Percentiles rank a stretch among this genome's conserved stretches.
Conservation (phyloP, 2,113 vertebrate genomes). For the Odocoileus virginianus region DNA sequence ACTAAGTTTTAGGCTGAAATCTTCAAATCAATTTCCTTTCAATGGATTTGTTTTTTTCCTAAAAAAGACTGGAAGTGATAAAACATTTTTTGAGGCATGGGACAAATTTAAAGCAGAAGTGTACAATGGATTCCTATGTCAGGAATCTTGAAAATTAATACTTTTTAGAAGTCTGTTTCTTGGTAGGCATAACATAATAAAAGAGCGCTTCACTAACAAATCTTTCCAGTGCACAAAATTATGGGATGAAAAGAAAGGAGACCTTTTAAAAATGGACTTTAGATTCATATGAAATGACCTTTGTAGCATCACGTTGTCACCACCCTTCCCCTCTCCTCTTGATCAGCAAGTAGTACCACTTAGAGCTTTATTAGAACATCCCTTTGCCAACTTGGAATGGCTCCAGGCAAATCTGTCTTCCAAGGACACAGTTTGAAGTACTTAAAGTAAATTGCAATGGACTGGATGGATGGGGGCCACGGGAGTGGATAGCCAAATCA, state of each 20-base stretch:
- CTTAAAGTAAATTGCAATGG: constrained; percentile 72
- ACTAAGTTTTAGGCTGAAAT: constrained; percentile 39
- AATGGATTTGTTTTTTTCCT: not conserved
- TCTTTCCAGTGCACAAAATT: constrained; percentile 23
- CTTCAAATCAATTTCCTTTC: constrained; percentile 44
- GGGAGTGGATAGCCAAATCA: constrained; percentile 47
- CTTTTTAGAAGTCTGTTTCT: constrained; percentile 23
- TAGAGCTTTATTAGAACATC: constrained; percentile 75
- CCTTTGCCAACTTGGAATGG: constrained; percentile 76
- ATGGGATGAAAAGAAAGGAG: constrained; percentile 36
- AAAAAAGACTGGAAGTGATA: not conserved
- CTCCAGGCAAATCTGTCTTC: constrained; percentile 78
- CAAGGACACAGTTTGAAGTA: constrained; percentile 79
- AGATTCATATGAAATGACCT: constrained; percentile 62
- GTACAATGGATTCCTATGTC: not conserved
- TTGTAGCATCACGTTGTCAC: constrained; percentile 69
- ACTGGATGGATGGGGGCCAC: constrained; percentile 57
- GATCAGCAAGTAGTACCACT: constrained; percentile 75
- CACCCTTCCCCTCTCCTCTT: constrained; percentile 72
- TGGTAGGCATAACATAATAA: not conserved
- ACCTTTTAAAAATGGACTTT: constrained; percentile 51
- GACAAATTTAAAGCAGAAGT: constrained; percentile 9
- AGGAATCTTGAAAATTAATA: constrained; percentile 7
- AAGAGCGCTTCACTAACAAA: not conserved
- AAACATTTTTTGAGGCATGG: not conserved